Evolutionary conservation across 2,113 vertebrate species (phyloP).

Genomic region (Podilymbus podiceps): DNA sequence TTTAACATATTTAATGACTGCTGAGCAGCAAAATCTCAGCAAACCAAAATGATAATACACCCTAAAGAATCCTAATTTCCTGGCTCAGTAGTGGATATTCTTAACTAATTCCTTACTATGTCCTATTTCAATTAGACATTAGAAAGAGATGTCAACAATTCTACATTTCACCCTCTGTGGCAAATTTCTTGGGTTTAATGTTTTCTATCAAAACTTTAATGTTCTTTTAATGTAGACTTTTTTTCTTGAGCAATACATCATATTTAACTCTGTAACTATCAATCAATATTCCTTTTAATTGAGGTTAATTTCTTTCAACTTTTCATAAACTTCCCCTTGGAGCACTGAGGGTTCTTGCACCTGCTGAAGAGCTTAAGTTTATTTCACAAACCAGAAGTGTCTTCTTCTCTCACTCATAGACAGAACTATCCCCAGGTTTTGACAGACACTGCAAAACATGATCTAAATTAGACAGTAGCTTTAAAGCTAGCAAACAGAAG

Average conservation of each 20-base stretch:
- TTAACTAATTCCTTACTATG: slow-evolving; percentile 44
- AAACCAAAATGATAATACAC: slow-evolving; percentile 26
- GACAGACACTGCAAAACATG: not conserved
- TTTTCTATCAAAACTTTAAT: slow-evolving; percentile 69
- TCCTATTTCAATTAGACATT: slow-evolving; percentile 16
- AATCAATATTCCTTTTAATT: slow-evolving; percentile 76
- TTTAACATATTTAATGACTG: slow-evolving; percentile 56
- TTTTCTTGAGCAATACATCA: slow-evolving; percentile 70
- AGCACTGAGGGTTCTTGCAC: slow-evolving; percentile 47
- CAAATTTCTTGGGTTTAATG: slow-evolving; percentile 51
- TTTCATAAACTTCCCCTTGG: slow-evolving; percentile 57
- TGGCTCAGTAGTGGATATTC: not conserved
- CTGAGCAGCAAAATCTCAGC: slow-evolving; percentile 33
- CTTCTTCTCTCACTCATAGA: not conserved
- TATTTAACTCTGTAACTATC: slow-evolving; percentile 71
- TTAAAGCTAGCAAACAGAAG: not conserved
- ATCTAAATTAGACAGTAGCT: not conserved
- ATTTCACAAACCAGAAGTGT: not conserved
- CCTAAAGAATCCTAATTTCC: slow-evolving; percentile 23
- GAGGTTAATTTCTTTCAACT: slow-evolving; percentile 81
- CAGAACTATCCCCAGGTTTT: not conserved
- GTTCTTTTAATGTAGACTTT: slow-evolving; percentile 73
- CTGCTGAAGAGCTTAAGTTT: slow-evolving; percentile 45
- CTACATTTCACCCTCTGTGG: slow-evolving; percentile 38
- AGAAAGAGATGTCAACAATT: slow-evolving; percentile 47